phyloP scores from a whole-genome alignment of 2,888 invertebrate genomes.

The Linnaemya vulpina region DNA sequence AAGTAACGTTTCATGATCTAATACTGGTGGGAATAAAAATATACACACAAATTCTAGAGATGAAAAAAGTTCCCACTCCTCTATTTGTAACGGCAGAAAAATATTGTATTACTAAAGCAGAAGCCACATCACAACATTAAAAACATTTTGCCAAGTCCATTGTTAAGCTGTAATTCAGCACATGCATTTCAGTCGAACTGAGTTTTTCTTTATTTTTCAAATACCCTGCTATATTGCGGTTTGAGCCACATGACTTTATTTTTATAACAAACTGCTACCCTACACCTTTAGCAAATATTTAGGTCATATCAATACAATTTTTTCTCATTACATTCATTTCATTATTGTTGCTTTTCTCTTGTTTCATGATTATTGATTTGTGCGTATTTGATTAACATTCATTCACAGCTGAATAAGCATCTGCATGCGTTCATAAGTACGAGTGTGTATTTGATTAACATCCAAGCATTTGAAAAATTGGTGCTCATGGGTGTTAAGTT shows the following conservation, averaged over 20 bases:
- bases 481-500: no score
- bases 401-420: conserved; percentile 24
- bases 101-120: conserved; percentile 14
- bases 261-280: neutral
- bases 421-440: neutral
- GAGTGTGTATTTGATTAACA: neutral
- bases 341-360: conserved; percentile 11
- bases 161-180: neutral
- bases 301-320: conserved; percentile 30
- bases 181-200: neutral
- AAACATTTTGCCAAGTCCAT: no score
- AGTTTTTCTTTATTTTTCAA: neutral
- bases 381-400: conserved; percentile 57
- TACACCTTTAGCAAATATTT: conserved; percentile 22
- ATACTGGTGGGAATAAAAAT: neutral
- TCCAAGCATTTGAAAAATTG: neutral
- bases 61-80: neutral
- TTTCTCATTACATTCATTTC: conserved; percentile 22
- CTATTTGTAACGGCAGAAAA: neutral
- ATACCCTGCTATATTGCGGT: neutral
- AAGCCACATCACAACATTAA: neutral
- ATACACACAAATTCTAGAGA: neutral
- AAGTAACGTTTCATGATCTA: neutral
- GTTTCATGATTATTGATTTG: conserved; percentile 52
- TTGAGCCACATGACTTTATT: neutral